phyloP scores from a whole-genome alignment of 2,888 invertebrate genomes.

The Chrysolina americana region DNA sequence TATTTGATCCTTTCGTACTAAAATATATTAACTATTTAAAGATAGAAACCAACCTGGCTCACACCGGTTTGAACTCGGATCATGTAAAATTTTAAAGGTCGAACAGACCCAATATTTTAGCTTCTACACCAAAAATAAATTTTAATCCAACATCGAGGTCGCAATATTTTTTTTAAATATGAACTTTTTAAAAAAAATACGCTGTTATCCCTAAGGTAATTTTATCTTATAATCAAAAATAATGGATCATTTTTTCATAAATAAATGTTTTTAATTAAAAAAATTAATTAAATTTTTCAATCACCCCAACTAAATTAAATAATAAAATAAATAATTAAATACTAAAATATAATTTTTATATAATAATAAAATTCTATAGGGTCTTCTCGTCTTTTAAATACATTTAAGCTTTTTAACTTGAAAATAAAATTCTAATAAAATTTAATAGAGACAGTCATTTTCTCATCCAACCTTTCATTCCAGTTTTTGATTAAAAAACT shows the following conservation, averaged over 20 bases:
- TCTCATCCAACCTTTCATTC: constrained; percentile 83
- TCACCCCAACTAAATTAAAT: constrained; percentile 78
- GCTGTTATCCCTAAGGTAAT: constrained; percentile 91
- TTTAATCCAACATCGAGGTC: constrained; percentile 94
- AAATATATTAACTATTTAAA: constrained; percentile 74
- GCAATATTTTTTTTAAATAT: constrained; percentile 82
- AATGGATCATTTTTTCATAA: constrained; percentile 73
- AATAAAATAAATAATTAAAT: constrained; percentile 58
- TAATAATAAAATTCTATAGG: constrained; percentile 79
- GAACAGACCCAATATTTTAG: constrained; percentile 82
- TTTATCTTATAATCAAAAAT: constrained; percentile 77
- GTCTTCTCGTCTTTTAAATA: constrained; percentile 82
- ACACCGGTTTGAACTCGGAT: constrained; percentile 91
- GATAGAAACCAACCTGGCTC: constrained; percentile 91
- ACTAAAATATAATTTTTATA: constrained; percentile 63
- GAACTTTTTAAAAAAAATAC: constrained; percentile 85
- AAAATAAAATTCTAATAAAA: constrained; percentile 73
- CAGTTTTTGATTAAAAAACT: constrained; percentile 85
- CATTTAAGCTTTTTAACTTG: constrained; percentile 79
- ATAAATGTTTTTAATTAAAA: constrained; percentile 68
- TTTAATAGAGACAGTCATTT: constrained; percentile 75
- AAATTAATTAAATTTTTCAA: constrained; percentile 75
- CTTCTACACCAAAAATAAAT: constrained; percentile 77
- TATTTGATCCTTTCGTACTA: constrained; percentile 87
- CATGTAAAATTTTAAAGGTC: constrained; percentile 77